A percentile compares a stretch with the other conserved stretches of the same genome.
phyloP scores from a whole-genome alignment of 2,797 vertebrate genomes.

The Sylvilagus floridanus region DNA sequence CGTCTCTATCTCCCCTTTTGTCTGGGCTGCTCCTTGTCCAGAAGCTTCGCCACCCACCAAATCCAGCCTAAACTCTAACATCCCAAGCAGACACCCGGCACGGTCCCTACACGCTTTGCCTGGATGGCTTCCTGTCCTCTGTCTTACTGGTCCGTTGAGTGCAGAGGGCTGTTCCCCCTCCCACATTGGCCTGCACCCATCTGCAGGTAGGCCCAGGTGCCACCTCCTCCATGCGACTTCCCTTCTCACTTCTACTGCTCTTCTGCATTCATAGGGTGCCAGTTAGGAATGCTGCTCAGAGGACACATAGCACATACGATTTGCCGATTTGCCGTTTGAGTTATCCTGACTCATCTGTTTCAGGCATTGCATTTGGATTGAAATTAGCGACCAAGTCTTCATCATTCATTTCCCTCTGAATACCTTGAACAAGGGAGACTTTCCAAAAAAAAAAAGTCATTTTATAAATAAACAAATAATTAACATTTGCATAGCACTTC shows the following conservation, averaged over 20 bases:
- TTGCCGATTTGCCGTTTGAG: not conserved
- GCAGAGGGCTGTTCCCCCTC: not conserved
- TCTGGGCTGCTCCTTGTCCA: not conserved
- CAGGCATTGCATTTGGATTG: not conserved
- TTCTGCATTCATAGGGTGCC: not conserved
- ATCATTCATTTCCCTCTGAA: conserved; percentile 13
- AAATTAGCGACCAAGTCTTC: not conserved
- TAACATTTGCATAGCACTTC: conserved; percentile 3
- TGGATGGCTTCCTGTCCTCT: not conserved
- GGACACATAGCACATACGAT: not conserved
- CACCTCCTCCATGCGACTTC: not conserved
- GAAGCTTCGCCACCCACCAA: not conserved
- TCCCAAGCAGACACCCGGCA: not conserved
- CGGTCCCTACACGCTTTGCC: not conserved
- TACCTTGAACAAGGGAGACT: not conserved
- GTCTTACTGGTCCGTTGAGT: not conserved
- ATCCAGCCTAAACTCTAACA: not conserved
- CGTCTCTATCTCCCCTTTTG: not conserved
- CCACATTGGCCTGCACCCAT: not conserved
- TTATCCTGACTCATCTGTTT: not conserved
- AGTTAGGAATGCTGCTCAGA: not conserved
- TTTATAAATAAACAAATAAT: conserved; percentile 35
- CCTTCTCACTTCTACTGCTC: not conserved
- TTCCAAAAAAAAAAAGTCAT: not conserved
- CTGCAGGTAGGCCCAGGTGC: not conserved